Base-by-base conservation (phyloP, 2,888 invertebrate species). In the Brachycybe producta region DNA sequence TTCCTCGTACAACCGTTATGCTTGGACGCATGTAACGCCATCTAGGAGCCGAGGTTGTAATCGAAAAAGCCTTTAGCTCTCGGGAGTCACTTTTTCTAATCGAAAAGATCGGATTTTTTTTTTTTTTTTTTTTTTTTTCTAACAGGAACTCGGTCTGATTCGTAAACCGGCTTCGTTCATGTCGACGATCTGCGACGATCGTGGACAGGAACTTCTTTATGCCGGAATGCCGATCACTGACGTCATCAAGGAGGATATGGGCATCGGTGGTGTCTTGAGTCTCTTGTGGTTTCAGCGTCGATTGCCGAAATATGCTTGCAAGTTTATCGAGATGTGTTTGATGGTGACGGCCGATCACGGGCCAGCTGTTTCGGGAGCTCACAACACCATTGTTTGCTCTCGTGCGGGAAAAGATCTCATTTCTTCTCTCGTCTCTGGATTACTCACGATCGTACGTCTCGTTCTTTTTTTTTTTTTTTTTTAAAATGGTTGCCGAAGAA, bases 281-380 rank as follows among this genome's bases (percentile, higher is more conserved):
- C 71, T 98, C 56, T 71, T 99, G 13, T 99, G 98, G 98, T 98
- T 98, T 80, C 97, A 98, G 67, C 79, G 94, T 45, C 88, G 91
- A 63, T 72, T 98, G 46, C 97, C 98, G 0, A 75, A 82, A 2
- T 88, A 91, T 70, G 92, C 92, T 40, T 82, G 85, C 69, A 91
- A 92, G 70, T 98, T 98, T 76, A 83, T 99, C 64, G 98, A 98
- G 73, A 91, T 98, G 84, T 94, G 94, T 62, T 73, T 98, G 55
- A 95, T 99, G 80, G 87, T 98, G 55, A 97, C 97, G 0, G 94
- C 94, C 13, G 97, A 97, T 45, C 98, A 98, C 67, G 97, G 97
- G 2, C 97, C 98, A 0, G 97, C 97, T 1, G 97, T 98, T 0
- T 92, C 92, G 1, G 98, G 95, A 1, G 97, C 97, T 0, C 95